Conservation (phyloP, 2,888 invertebrate species). For the Brenthis daphne region DNA sequence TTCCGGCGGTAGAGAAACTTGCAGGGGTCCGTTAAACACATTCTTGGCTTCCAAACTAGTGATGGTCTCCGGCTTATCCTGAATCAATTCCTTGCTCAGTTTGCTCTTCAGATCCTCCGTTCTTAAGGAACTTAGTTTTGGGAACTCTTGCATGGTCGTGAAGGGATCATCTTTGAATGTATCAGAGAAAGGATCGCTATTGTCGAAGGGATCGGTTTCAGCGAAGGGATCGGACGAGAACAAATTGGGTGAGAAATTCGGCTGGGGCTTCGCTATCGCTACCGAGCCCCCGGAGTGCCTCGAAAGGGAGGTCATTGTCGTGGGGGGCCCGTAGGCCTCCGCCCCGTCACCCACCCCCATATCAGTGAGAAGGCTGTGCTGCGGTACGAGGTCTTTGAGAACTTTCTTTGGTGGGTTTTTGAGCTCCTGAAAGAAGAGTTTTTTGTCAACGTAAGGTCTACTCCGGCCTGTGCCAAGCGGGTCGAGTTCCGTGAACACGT, state of each 20-base stretch:
- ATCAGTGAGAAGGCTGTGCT: conserved; percentile 66
- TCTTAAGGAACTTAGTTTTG: conserved; percentile 55
- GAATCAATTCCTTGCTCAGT: conserved; percentile 49
- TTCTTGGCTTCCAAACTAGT: conserved; percentile 53
- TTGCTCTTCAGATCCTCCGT: conserved; percentile 58
- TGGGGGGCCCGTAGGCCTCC: conserved; percentile 66
- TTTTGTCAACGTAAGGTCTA: conserved; percentile 96
- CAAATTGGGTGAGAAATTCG: conserved; percentile 56
- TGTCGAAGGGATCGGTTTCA: conserved; percentile 88
- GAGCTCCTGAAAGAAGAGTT: conserved; percentile 97
- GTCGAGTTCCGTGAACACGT: conserved; percentile 96
- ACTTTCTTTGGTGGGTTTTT: conserved; percentile 97
- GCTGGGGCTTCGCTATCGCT: conserved; percentile 61
- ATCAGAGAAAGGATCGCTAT: conserved; percentile 85
- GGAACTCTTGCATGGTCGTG: conserved; percentile 69
- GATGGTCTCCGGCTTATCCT: conserved; percentile 46
- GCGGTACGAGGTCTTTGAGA: conserved; percentile 90
- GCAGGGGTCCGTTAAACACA: conserved; percentile 85
- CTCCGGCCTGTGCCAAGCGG: conserved; percentile 95
- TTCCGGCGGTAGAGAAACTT: conserved; percentile 87
- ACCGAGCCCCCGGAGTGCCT: conserved; percentile 78
- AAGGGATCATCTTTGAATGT: conserved; percentile 84
- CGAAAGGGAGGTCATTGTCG: conserved; percentile 74
- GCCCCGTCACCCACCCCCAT: conserved; percentile 53
- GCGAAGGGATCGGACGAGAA: conserved; percentile 84